phyloP scores from a whole-genome alignment of 2,797 vertebrate genomes.

The Enteromius viviparus region DNA sequence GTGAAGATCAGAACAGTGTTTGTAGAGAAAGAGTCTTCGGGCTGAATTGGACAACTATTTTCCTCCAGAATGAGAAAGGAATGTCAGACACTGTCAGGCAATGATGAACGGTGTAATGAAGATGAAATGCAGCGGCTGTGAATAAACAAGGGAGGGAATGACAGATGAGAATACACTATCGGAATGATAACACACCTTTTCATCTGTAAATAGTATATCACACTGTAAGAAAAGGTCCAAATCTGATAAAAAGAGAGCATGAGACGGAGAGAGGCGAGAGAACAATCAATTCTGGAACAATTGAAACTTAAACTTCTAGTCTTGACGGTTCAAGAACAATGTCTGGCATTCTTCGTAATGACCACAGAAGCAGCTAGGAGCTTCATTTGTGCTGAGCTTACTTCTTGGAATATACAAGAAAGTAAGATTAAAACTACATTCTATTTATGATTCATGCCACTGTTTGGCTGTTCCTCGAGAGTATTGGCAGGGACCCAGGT shows the following conservation, averaged over 20 bases:
- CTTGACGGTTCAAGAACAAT: constrained; percentile 75
- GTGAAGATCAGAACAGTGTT: not conserved
- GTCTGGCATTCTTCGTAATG: constrained; percentile 69
- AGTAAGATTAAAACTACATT: not conserved
- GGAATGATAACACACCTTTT: constrained; percentile 60
- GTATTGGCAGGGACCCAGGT: too few species aligned
- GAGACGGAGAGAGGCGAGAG: constrained; percentile 46
- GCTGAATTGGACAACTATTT: not conserved
- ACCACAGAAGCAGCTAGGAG: constrained; percentile 62
- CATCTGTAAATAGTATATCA: constrained; percentile 21
- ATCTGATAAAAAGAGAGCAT: constrained; percentile 46
- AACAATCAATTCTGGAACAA: constrained; percentile 50
- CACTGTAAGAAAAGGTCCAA: constrained; percentile 40
- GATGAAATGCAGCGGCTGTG: not conserved
- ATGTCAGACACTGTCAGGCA: not conserved
- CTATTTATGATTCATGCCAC: not conserved
- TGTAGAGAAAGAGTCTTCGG: constrained; percentile 2
- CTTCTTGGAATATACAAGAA: not conserved
- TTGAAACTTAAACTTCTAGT: constrained; percentile 67
- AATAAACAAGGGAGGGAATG: constrained; percentile 37
- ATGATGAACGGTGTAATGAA: constrained; percentile 4
- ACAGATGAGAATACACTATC: constrained; percentile 62
- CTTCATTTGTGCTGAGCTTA: not conserved
- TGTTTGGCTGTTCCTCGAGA: not conserved
- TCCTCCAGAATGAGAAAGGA: not conserved